Evolutionary conservation across 2,113 vertebrate species (phyloP), one percentile per base, ranked within the genome.

Genomic region (Malurus cyaneus): DNA sequence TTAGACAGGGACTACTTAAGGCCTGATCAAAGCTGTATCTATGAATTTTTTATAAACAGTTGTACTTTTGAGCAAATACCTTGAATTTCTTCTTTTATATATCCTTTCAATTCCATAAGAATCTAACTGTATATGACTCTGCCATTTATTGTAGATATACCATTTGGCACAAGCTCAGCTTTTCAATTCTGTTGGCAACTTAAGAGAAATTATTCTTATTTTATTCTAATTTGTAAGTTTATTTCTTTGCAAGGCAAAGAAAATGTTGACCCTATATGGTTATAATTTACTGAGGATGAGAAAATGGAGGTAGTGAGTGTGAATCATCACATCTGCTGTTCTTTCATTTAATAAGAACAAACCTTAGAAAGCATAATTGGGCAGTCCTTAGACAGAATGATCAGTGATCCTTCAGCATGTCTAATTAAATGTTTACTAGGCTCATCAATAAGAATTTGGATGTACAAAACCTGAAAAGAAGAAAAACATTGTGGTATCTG

Each of bases 281-380:
- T 86, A 64, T 49, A 86, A 88, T 88, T 80, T 85, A 97, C 64
- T 1, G 7, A 85, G 66, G 21, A 82, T 59, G 39, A 86, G 81
- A 95, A 95, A 94, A 94, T 52, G 41, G 85, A 92, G 44, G 64
- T 56, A 94, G 81, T 16, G 64, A 93, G 82, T 60, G 74, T 86
- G 88, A 95, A 94, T 83, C 88, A 92, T 73, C 71, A 88, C 88
- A 83, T 77, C 72, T 88, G 87, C 34, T 86, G 39, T 86, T 57
- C 80, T 86, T 90, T 80, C 72, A 67, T 77, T 79, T 85, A 92
- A 79, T 76, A 85, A 80, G 28, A 88, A 61, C 91, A 92, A 95
- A 88, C n/a, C 81, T 93, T 80, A 57, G 32, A 91, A 88, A 90
- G 62, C 59, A 64, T 62, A 88, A 79, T 62, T 83, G 64, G 67